Conservation (phyloP, 2,113 vertebrate species). For the Leptobrachium leishanense region DNA sequence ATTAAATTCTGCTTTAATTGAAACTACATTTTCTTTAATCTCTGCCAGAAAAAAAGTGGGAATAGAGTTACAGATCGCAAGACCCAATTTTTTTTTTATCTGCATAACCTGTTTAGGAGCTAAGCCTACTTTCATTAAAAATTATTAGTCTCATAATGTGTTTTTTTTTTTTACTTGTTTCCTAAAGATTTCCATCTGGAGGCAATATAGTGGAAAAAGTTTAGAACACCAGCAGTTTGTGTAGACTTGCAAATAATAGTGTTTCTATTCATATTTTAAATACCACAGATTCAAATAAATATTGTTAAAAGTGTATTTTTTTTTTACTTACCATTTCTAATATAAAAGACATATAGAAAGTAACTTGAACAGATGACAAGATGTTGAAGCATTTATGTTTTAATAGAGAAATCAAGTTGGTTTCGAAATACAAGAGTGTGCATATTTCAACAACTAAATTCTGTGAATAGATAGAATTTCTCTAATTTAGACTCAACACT, state of each 20-base stretch:
- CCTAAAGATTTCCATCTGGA: slow-evolving; percentile 64
- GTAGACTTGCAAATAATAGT: background rate
- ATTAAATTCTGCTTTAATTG: slow-evolving; percentile 58
- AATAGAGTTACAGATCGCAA: slow-evolving; percentile 50
- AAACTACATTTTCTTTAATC: slow-evolving; percentile 58
- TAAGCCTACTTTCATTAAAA: slow-evolving; percentile 73
- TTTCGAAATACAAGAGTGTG: slow-evolving; percentile 41
- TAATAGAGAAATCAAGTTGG: background rate
- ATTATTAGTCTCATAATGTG: slow-evolving; percentile 69
- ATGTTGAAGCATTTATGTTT: background rate
- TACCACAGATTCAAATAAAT: background rate
- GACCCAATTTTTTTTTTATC: slow-evolving; percentile 61
- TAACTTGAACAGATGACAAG: background rate
- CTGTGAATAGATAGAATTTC: slow-evolving; percentile 71
- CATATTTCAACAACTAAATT: slow-evolving; percentile 63
- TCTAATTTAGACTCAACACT: slow-evolving; percentile 65
- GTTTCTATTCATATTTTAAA: background rate
- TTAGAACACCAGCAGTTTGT: slow-evolving; percentile 22
- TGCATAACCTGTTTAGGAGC: slow-evolving; percentile 60
- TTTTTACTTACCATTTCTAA: background rate
- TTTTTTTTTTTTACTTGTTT: slow-evolving; percentile 47
- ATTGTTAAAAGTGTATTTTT: background rate
- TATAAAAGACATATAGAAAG: background rate
- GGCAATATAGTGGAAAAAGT: slow-evolving; percentile 55
- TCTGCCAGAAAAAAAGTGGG: slow-evolving; percentile 53